A percentile compares a stretch with the other conserved stretches of the same genome.
Conservation (phyloP, 1,140 invertebrate species). For the Tetramorium parvispinum region DNA sequence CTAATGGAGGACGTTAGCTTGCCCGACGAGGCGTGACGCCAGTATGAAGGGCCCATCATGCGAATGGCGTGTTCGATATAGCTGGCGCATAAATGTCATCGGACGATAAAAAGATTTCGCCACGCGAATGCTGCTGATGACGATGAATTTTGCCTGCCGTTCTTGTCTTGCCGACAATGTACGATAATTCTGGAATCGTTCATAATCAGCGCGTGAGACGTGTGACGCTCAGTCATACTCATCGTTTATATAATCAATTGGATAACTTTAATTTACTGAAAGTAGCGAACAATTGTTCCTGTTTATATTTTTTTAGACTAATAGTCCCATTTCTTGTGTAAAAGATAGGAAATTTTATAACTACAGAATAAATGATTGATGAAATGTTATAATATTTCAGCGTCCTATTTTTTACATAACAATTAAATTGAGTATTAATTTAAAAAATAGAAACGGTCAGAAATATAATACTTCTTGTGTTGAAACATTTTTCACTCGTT, state of each 20-base stretch:
- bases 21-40: slow-evolving; percentile 47
- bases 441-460: too few species aligned
- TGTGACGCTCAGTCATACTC: neutral
- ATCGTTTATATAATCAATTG: neutral
- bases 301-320: too few species aligned
- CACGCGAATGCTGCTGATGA: neutral
- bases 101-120: slow-evolving; percentile 7
- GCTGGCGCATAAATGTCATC: slow-evolving; percentile 36
- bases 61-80: neutral
- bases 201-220: neutral
- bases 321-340: too few species aligned
- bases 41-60: slow-evolving; percentile 26
- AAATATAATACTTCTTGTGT: too few species aligned
- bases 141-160: neutral
- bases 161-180: neutral
- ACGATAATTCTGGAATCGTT: neutral
- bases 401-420: too few species aligned
- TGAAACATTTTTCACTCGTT: too few species aligned
- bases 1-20: slow-evolving; percentile 73
- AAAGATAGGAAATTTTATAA: too few species aligned
- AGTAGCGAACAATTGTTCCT: too few species aligned
- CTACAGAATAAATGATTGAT: too few species aligned
- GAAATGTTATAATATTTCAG: too few species aligned
- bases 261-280: neutral
- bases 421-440: too few species aligned